Conservation (phyloP, 2,888 invertebrate genomes). For the Drosophila colorata region DNA sequence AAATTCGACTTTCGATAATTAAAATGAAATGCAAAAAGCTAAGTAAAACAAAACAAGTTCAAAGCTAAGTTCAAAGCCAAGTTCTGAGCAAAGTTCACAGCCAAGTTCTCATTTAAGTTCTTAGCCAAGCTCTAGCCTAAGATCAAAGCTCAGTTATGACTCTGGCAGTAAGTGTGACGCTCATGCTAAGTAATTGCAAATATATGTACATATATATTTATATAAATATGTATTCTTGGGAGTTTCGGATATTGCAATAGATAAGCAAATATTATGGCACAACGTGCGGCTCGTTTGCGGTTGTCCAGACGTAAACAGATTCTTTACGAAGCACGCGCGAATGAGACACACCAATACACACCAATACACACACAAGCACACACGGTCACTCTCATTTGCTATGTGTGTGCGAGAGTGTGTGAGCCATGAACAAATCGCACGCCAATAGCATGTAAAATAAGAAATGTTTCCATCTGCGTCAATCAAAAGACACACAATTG, state of each 20-base stretch:
- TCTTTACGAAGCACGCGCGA: slow-evolving; percentile 38
- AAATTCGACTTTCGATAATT: too few species aligned
- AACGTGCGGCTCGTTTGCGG: slow-evolving; percentile 45
- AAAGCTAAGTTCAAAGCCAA: too few species aligned
- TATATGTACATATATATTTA: slow-evolving; percentile 11
- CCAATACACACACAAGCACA: slow-evolving; percentile 7
- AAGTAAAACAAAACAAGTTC: too few species aligned
- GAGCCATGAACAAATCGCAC: slow-evolving; percentile 28
- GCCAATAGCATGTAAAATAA: slow-evolving; percentile 36
- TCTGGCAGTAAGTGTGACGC: slow-evolving; percentile 12
- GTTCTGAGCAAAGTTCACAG: too few species aligned
- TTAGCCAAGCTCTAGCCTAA: neutral
- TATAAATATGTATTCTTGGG: slow-evolving; percentile 3
- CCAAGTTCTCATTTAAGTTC: too few species aligned
- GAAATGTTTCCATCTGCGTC: slow-evolving; percentile 34
- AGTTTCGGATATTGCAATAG: slow-evolving; percentile 46
- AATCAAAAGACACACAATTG: slow-evolving; percentile 16
- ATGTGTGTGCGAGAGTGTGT: slow-evolving; percentile 3
- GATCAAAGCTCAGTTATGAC: neutral
- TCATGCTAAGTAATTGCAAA: slow-evolving; percentile 20
- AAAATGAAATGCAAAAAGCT: too few species aligned
- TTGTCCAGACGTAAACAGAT: slow-evolving; percentile 43
- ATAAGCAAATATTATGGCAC: slow-evolving; percentile 54
- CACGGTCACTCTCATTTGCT: neutral
- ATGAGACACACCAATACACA: slow-evolving; percentile 12